A percentile compares a stretch with the other conserved stretches of the same genome.
Conservation (phyloP, 1,140 invertebrate species). For the Wiebesia pumilae region DNA sequence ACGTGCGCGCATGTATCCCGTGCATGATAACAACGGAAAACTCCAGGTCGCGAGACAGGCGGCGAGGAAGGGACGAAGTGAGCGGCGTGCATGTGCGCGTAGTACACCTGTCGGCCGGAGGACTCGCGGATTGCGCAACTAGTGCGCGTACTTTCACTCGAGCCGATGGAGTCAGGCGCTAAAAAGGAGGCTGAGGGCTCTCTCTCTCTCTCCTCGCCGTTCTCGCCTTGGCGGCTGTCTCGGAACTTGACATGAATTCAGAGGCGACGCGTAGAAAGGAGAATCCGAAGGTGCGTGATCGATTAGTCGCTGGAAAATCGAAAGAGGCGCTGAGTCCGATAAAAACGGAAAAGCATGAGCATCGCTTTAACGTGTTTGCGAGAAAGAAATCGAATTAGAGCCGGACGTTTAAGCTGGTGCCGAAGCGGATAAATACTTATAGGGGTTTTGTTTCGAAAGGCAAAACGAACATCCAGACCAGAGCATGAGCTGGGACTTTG, state of each 20-base stretch:
- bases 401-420: not conserved
- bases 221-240: constrained; percentile 4
- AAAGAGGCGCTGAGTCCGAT: not conserved
- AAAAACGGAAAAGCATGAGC: not conserved
- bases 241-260: constrained; percentile 41
- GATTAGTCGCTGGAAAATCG: no score
- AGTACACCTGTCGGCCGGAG: not conserved
- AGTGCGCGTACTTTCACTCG: constrained; percentile 11
- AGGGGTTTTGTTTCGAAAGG: not conserved
- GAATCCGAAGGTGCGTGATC: not conserved
- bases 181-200: not conserved
- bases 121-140: not conserved
- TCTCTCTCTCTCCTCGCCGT: no score
- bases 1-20: not conserved
- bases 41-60: not conserved
- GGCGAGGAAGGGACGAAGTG: not conserved
- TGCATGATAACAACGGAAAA: not conserved
- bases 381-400: not conserved
- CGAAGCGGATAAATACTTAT: not conserved
- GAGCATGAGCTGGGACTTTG: not conserved
- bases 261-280: constrained; percentile 7
- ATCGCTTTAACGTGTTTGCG: not conserved
- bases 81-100: not conserved
- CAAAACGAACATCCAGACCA: not conserved
- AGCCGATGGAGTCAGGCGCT: not conserved